These are phyloP conservation scores for Quiscalus mexicanus DNA, from an alignment of 2,113 vertebrate species.

Conservation along the genomic window DNA sequence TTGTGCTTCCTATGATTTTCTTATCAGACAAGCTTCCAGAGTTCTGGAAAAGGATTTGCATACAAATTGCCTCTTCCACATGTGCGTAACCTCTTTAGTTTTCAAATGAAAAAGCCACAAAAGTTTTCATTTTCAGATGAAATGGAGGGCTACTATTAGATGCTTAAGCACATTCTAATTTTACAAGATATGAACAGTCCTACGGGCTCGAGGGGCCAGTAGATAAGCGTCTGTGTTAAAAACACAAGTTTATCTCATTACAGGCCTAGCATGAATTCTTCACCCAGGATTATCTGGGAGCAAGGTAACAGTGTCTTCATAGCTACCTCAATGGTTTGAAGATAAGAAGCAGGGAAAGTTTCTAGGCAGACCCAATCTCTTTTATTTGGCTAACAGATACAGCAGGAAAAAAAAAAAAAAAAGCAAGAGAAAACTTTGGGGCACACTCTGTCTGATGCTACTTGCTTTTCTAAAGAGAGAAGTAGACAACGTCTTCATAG, in stretches of 20 bases:
- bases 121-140: background rate
- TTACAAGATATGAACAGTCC: background rate
- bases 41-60: background rate
- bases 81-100: rapidly evolving
- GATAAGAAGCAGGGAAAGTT: background rate
- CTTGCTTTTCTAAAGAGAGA: background rate
- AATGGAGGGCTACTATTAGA: background rate
- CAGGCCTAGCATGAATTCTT: background rate
- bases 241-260: background rate
- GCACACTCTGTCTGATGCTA: background rate
- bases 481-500: background rate
- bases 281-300: background rate
- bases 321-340: background rate
- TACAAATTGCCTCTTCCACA: background rate
- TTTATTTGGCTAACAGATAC: background rate
- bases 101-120: background rate
- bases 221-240: background rate
- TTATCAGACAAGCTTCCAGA: constrained; percentile 26
- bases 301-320: background rate
- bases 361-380: background rate
- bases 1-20: constrained; percentile 44
- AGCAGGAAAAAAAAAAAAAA: background rate
- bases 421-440: background rate
- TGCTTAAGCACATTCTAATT: background rate
- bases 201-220: background rate